A percentile compares a stretch with the other conserved stretches of the same genome.
Evolutionary conservation across 1,140 invertebrate genomes (phyloP).

Genomic region (Phymastichus coffea): DNA sequence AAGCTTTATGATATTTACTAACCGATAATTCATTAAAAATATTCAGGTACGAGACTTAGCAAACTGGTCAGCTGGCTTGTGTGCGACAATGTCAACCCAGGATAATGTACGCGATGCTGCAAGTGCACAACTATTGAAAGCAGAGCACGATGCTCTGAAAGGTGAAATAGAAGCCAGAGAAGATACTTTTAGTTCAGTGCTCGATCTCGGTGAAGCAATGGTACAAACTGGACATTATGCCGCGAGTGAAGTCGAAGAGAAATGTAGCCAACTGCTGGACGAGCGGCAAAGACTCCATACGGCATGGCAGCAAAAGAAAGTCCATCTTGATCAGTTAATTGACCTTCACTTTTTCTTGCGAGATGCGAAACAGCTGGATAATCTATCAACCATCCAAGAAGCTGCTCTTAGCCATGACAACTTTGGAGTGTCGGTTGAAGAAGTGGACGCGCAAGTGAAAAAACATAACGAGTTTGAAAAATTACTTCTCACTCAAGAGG

Average conservation of each 20-base stretch:
- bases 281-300: conserved; percentile 77
- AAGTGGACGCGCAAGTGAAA: conserved; percentile 82
- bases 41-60: conserved; percentile 81
- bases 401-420: conserved; percentile 65
- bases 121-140: conserved; percentile 82
- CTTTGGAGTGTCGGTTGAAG: conserved; percentile 75
- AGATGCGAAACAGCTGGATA: conserved; percentile 92
- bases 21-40: no score
- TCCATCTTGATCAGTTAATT: conserved; percentile 90
- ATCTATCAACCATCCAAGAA: conserved; percentile 85
- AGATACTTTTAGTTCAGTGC: conserved; percentile 77
- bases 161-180: conserved; percentile 94
- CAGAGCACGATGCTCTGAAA: conserved; percentile 88
- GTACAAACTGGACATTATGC: conserved; percentile 85
- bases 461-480: conserved; percentile 92
- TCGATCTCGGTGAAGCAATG: conserved; percentile 81
- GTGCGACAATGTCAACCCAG: conserved; percentile 77
- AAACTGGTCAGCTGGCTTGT: conserved; percentile 82
- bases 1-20: no score
- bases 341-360: conserved; percentile 93
- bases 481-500: conserved; percentile 78
- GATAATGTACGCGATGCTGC: conserved; percentile 84
- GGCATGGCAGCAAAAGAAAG: conserved; percentile 87
- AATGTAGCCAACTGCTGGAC: conserved; percentile 72
- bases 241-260: conserved; percentile 73